A percentile compares a stretch with the other conserved stretches of the same genome.
These are phyloP conservation scores for Galaxias olidus DNA, from an alignment of 2,797 vertebrate genomes.

Conservation along the genomic window DNA sequence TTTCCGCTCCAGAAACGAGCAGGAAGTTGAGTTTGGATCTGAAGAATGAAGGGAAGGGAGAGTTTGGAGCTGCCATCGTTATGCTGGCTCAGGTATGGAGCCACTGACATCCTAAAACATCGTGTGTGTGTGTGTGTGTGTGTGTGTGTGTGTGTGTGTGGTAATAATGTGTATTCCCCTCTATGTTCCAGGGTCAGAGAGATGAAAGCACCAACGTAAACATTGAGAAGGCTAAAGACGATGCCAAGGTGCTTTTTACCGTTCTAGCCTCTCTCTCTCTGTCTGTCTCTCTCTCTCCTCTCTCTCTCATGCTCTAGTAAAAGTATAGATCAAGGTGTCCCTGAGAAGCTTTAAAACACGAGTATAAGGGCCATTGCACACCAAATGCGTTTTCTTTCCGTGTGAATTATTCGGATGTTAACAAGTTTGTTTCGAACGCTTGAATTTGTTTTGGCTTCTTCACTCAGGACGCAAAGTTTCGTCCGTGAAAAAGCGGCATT, in stretches of 20 bases:
- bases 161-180: constrained; percentile 7
- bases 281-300: neutral
- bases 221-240: constrained; percentile 61
- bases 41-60: constrained; percentile 70
- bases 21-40: constrained; percentile 69
- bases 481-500: no score
- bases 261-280: neutral
- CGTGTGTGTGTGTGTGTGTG: no score
- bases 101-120: neutral
- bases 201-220: constrained; percentile 66
- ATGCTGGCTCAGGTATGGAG: constrained; percentile 72
- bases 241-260: constrained; percentile 67
- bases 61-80: constrained; percentile 72
- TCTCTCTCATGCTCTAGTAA: no score
- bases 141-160: neutral
- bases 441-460: no score
- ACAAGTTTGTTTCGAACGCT: no score
- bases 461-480: no score
- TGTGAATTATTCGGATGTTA: no score
- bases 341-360: no score
- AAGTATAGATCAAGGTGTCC: no score
- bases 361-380: no score
- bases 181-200: constrained; percentile 59
- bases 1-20: constrained; percentile 65
- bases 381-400: no score